Base-by-base conservation (phyloP, 2,888 invertebrate species). In the Torymus auratus region DNA sequence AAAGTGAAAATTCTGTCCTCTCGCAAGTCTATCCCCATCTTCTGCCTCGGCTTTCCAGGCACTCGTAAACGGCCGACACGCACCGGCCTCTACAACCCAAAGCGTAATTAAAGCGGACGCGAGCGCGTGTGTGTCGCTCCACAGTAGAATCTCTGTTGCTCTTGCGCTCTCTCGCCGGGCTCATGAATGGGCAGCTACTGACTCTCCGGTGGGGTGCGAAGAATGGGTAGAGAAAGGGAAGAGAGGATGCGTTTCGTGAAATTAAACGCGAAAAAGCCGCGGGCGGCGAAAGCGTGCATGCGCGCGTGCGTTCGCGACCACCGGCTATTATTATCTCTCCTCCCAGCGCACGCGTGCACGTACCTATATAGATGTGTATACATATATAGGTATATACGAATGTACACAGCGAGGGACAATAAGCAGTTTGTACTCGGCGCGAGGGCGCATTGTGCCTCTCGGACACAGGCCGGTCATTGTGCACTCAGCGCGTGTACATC, bases 71-170 rank as follows among this genome's bases (percentile, higher is more conserved):
- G 28, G 28, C 28, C 28, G 28, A 28, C 28, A 28, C 7, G 28
- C 28, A 28, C 28, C 28, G 58, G 15, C 58, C 17, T 58, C 58
- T 10, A 58, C 15, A 58, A 50, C n/a, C 15, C 50, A 50, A 12
- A 15, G 23, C n/a, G 28, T 28, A 20, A 4, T 12, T 14, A 15
- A 17, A 53, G 58, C 55, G 68, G 14, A 20, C 58, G 67, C 55
- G 15, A 7, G 15, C 41, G 15, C 58, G n/a, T n/a, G 65, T 53
- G 17, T 20, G 17, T 50, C n/a, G n/a, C 53, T 14, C 28, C 82
- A 85, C 86, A 85, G 84, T 84, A 84, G 84, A 81, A 86, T 86
- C 86, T 82, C 86, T 86, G 86, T 86, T 86, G 84, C 79, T 76
- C 69, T n/a, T 14, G 82, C 83, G 83, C 81, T 76, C 80, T 0